A percentile compares a stretch with the other conserved stretches of the same genome.
Evolutionary conservation across 2,888 invertebrate species (phyloP).

Genomic region (Lycophotia porphyrea): DNA sequence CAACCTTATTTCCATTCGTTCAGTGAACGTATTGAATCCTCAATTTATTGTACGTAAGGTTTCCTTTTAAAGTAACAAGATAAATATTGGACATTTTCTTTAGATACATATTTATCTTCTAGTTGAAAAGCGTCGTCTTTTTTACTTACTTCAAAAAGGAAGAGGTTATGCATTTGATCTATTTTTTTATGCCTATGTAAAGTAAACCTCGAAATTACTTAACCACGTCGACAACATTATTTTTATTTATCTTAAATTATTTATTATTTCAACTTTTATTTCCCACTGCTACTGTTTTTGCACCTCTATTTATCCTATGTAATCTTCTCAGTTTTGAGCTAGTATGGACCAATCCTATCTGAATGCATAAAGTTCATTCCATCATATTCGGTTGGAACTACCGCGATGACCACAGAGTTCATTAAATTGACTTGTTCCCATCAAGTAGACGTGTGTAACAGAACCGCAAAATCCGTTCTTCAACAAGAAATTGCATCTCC

Average conservation of each 20-base stretch:
- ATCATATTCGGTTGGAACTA: no score
- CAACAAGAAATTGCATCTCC: no score
- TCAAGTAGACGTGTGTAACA: no score
- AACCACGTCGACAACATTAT: background rate
- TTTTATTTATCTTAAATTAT: no score
- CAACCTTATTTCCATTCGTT: conserved; percentile 51
- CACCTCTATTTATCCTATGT: no score
- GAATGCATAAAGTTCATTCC: no score
- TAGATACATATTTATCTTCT: conserved; percentile 5
- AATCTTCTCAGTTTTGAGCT: no score
- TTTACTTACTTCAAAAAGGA: background rate
- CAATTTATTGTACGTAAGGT: conserved; percentile 21
- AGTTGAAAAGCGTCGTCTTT: background rate
- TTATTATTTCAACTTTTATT: background rate
- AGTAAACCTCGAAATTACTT: background rate
- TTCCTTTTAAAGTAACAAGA: conserved; percentile 46
- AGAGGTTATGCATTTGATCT: background rate
- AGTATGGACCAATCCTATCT: no score
- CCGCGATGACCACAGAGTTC: no score
- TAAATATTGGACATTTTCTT: conserved; percentile 36
- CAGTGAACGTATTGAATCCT: conserved; percentile 43
- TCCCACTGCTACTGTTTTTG: no score
- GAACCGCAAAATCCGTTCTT: no score
- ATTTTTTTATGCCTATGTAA: background rate
- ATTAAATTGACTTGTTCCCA: no score